phyloP scores from a whole-genome alignment of 2,113 vertebrate genomes.

The Sprattus sprattus region DNA sequence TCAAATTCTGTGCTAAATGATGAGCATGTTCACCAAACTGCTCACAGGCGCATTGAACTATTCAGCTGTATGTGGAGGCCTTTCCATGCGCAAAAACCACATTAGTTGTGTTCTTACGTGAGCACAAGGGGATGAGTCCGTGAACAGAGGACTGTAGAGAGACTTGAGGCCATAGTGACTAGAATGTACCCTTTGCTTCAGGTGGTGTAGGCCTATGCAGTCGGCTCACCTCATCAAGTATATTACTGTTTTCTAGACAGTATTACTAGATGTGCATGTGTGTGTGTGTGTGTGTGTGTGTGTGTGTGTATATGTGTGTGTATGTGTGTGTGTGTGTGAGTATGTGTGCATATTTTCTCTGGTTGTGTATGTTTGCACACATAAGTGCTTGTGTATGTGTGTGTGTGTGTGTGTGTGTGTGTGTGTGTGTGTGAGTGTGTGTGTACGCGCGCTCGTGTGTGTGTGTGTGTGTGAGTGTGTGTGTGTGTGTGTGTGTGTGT shows the following conservation, averaged over 20 bases:
- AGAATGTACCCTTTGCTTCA: neutral
- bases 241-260: neutral
- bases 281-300: neutral
- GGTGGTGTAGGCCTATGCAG: neutral
- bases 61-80: too few relatives aligned
- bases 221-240: neutral
- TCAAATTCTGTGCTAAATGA: too few relatives aligned
- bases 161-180: neutral
- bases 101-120: neutral
- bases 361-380: neutral
- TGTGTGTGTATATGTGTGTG: neutral
- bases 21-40: too few relatives aligned
- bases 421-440: neutral
- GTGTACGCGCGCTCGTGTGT: too few relatives aligned
- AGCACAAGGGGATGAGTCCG: conserved; percentile 5
- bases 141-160: neutral
- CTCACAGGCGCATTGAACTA: too few relatives aligned
- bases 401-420: neutral
- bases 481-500: too few relatives aligned
- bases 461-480: too few relatives aligned
- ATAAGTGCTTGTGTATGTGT: neutral
- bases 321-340: neutral
- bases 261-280: neutral
- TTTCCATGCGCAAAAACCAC: too few relatives aligned
- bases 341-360: neutral